phyloP scores from a whole-genome alignment of 1,140 invertebrate genomes.

The Drosophila obscura region DNA sequence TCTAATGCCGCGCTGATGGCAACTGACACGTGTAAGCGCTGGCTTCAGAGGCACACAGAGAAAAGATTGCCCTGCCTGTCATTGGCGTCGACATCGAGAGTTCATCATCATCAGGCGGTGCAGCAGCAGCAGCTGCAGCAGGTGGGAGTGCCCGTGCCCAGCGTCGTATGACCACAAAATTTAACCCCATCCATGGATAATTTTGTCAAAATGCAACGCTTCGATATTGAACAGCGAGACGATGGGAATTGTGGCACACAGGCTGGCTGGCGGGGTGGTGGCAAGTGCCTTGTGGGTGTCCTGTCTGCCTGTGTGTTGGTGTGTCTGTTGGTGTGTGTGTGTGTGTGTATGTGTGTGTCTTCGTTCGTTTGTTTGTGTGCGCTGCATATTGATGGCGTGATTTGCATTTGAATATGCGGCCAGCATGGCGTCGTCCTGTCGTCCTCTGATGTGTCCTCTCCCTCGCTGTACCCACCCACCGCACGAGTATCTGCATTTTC shows the following conservation, averaged over 20 bases:
- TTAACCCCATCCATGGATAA: constrained; percentile 67
- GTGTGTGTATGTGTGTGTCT: constrained; percentile 6
- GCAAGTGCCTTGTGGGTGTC: background rate
- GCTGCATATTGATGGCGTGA: constrained; percentile 80
- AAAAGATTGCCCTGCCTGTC: constrained; percentile 44
- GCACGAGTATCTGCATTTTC: too few relatives aligned
- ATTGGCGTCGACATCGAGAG: constrained; percentile 21
- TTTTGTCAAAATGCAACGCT: constrained; percentile 76
- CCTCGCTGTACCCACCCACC: background rate
- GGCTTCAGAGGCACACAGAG: constrained; percentile 17
- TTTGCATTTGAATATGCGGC: constrained; percentile 80
- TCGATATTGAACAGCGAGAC: constrained; percentile 43
- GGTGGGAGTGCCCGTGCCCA: constrained; percentile 9
- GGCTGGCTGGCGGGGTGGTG: background rate
- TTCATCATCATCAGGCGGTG: constrained; percentile 31
- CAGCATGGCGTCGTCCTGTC: constrained; percentile 39
- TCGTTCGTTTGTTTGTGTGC: constrained; percentile 25
- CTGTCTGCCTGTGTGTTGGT: too few relatives aligned
- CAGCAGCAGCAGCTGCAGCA: too few relatives aligned
- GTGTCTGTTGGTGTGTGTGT: constrained; percentile 11
- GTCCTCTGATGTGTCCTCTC: constrained; percentile 2
- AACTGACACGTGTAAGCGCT: constrained; percentile 66
- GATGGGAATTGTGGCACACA: too few relatives aligned
- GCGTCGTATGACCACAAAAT: constrained; percentile 60
- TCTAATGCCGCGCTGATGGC: constrained; percentile 39